Base-by-base conservation (phyloP, 1,140 invertebrate genomes). In the Trachymyrmex cornetzi region DNA sequence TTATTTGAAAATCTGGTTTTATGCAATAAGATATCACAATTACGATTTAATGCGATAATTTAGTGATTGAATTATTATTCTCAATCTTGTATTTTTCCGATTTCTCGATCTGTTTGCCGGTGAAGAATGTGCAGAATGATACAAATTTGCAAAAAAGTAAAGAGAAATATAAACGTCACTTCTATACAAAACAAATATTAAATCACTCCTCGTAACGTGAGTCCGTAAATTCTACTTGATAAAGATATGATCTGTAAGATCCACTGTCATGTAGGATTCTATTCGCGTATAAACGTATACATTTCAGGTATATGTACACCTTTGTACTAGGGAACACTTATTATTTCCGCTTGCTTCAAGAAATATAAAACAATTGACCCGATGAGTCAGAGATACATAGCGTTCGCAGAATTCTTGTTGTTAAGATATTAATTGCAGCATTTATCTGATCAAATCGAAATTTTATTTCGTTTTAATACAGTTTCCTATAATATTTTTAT, bases 301-400 rank as follows among this genome's bases (percentile, higher is more conserved):
- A 6, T 75, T 75, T 75, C 12, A 38, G 16, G 24, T 48, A 14
- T 30, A 22, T 30, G 9, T 44, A 44, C 27, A 44, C 61, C 4
- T 50, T 27, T 34, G n/a, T 81, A 55, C 30, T 14, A 57, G 12
- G 14, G 2, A 71, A 55, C 9, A 16, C 6, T 71, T 61, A 44
- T 71, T 48, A 44, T n/a, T 71, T 81, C 48, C n/a, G 27, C 11
- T 71, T 55, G 22, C 38, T 12, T 75, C 38, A 14, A 5, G 14
- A 85, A 77, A 34, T 48, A 27, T 24, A 30, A 85, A 64, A n/a
- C 34, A 64, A 77, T 24, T 63, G 71, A 75, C 44, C 57, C 14
- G 14, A 16, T 85, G 81, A 85, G n/a, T 85, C 57, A 55, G n/a
- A n/a, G 48, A n/a, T 24, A 44, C 44, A 44, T 27, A 50, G 30